Base-by-base conservation (phyloP, 30 jellyfish, hydroid and myxozoan genomes). In the Hydractinia echinata region DNA sequence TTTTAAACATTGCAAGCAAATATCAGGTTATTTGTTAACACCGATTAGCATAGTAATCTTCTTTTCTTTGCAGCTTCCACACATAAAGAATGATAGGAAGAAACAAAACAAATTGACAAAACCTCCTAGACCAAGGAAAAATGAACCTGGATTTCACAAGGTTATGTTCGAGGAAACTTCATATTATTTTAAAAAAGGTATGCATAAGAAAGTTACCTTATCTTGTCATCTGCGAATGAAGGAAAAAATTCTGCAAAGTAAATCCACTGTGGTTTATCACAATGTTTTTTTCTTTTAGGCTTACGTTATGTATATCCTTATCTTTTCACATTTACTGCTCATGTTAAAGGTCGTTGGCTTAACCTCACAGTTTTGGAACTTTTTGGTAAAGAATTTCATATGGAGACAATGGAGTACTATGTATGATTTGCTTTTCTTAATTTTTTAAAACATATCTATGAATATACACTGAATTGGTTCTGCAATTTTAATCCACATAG, bases 261-360 rank as follows among this genome's bases (percentile, higher is more conserved):
- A 30, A 30, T 30, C n/a, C n/a, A n/a, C n/a, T n/a, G n/a, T n/a
- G n/a, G n/a, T n/a, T n/a, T n/a, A n/a, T 30, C 44, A 30, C 44
- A 30, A 30, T 30, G 44, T 30, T 30, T 21, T 10, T 20, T 73
- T 66, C 44, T 66, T 81, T 49, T 20, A 83, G 91, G 90, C 4
- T 64, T 94, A 54, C 96, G 99, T 16, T 82, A 77, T 64, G 93
- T 94, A 20, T 74, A 72, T 51, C 99, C 99, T 39, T 94, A 94
- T 72, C 56, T 55, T 58, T 88, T 88, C 76, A 88, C 95, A 1
- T 94, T 94, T 80, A 73, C 95, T 16, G 89, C 99, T 10, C 92
- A 94, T 76, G 78, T 91, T 61, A 94, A 94, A 73, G 95, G 96
- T 8, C 77, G 99, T 49, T 94, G 99, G 99, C 48, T 88, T 49